Evolutionary conservation across 2,113 vertebrate genomes (phyloP).

Genomic region (Anarhynchus alexandrinus): DNA sequence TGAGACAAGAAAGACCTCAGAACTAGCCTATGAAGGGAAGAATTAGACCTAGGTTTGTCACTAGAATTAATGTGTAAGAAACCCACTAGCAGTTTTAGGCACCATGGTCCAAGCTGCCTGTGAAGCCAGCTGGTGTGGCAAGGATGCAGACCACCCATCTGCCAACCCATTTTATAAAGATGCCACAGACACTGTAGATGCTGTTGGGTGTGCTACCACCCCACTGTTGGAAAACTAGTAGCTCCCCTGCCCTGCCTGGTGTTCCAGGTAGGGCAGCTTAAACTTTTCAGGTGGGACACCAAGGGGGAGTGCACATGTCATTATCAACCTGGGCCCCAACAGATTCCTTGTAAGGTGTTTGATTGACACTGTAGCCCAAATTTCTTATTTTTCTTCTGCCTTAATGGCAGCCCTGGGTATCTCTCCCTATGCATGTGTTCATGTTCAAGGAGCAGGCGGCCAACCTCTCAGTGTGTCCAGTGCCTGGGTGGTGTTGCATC

Average conservation of each 20-base stretch:
- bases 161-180: neutral
- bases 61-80: neutral
- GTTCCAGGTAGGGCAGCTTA: neutral
- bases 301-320: neutral
- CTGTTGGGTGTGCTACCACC: fast-evolving
- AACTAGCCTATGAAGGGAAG: neutral
- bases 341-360: neutral
- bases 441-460: fast-evolving
- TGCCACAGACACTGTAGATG: neutral
- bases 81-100: neutral
- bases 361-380: neutral
- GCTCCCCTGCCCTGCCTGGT: too few species aligned
- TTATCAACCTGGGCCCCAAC: neutral
- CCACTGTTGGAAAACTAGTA: neutral
- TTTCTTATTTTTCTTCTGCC: neutral
- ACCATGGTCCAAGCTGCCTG: neutral
- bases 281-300: neutral
- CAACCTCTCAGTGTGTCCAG: neutral
- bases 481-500: neutral
- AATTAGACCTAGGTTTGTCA: neutral
- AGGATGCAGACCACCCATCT: neutral
- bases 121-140: fast-evolving
- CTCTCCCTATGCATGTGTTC: neutral
- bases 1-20: neutral
- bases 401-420: neutral